Base-by-base conservation (phyloP, 2,888 invertebrate species). In the Temnothorax rugatulus region DNA sequence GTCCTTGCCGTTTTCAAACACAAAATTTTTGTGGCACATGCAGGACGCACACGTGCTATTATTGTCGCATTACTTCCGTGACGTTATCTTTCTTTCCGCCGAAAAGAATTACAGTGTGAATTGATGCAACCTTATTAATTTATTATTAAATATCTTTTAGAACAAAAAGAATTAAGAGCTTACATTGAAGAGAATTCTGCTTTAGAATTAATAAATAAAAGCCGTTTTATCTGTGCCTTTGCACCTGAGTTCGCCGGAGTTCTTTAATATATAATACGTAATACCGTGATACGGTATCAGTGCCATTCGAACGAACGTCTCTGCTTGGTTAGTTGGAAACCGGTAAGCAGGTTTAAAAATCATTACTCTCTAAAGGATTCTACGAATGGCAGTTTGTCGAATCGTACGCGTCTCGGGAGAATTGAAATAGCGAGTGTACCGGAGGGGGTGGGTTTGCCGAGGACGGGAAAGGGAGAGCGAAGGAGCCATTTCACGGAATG, bases 401-500 rank as follows among this genome's bases (percentile, higher is more conserved):
- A 89, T 77, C 64, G 71, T 54, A 71, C 71, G 69, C 69, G 69
- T 79, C 76, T 82, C 83, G 77, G 69, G 69, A 77, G 79, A 59
- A 47, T 59, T 34, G 79, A 47, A 59, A 71, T 34, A 71, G 71
- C 57, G 41, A 41, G 52, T 34, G 57, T 34, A 57, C 52, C 13
- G 57, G 15, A 25, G 25, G 25, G 59, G 81, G 74, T 41, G 76
- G 63, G 54, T 63, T 75, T 59, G 74, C 47, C 38, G 34, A 34
- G 34, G 34, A 34, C 4, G 61, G 25, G 25, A 13, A 4, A 41
- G 41, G 5, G 63, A 41, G 44, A 57, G 68, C 52, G 75, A 63
- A 73, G 63, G 68, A 57, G 85, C 74, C 82, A 88, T 90, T 90
- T 76, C 83, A 25, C 29, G 87, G 75, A 92, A 92, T 91, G 89